Base-by-base conservation (phyloP, 23 tunicate genomes). In the Styela plicata region DNA sequence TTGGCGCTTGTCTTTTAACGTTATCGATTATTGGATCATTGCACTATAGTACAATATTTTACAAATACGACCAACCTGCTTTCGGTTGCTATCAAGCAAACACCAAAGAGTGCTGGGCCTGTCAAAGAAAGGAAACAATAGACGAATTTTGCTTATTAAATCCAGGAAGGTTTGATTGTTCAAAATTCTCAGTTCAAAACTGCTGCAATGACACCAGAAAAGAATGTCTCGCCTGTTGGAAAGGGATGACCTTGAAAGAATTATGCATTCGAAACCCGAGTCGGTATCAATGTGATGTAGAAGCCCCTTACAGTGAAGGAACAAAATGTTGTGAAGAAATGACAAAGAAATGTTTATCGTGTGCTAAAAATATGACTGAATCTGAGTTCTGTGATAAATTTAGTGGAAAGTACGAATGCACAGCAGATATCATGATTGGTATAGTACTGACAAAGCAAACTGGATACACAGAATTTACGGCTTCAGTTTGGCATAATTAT, bases 391-490 rank as follows among this genome's bases (percentile, higher is more conserved):
- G 57, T 44, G 13, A 13, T 44, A 13, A 44, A 44, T 44, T 44
- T 44, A 44, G 13, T 44, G 57, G 57, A 13, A 7, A 13, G 7
- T 44, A 5, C 13, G 57, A 13, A 44, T 44, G 57, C 13, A 13
- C 7, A 7, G 13, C 57, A 44, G 71, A 66, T 10, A 66, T 66
- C 71, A 66, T 66, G 71, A 26, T 66, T 3, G 71, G 71, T 25
- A 66, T 66, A 5, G 16, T 17, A 26, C 10, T 66, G 16, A 5
- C 71, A 17, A 66, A 66, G 7, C 10, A 28, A 28, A 17, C 16
- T 66, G 77, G 77, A 71, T 26, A 27, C 34, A 30, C 36, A 3
- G 37, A 71, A 30, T 71, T 71, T 29, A 71, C 77, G 16, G 77
- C 77, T 3, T 71, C 77, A 3, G 35, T 30, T 3, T 21, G 32